A percentile compares a stretch with the other conserved stretches of the same genome.
phyloP scores from a whole-genome alignment of 23 tunicate species.

The Diplosoma virens region DNA sequence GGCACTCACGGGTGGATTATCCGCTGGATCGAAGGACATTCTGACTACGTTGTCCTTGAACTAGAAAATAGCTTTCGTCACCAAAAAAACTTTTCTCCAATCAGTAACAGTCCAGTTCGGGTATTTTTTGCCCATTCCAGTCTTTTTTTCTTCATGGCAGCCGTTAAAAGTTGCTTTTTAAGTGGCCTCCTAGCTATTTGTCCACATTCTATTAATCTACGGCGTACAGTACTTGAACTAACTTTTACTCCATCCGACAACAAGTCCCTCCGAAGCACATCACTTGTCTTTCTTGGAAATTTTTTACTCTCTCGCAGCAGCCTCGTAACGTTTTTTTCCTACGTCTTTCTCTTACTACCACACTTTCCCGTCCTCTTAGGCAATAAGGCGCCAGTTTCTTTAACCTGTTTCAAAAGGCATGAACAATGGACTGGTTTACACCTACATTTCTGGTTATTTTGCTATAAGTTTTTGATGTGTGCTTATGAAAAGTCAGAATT shows the following conservation, averaged over 20 bases:
- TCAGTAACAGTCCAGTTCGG: neutral
- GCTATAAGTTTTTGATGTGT: neutral
- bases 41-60: neutral
- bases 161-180: neutral
- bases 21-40: neutral
- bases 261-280: neutral
- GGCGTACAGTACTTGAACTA: slow-evolving; percentile 2
- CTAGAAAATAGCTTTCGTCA: neutral
- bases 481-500: neutral
- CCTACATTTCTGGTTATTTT: no score
- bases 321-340: neutral
- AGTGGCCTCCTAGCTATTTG: neutral
- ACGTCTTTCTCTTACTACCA: neutral
- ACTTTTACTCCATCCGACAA: neutral
- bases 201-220: neutral
- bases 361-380: neutral
- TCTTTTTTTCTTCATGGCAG: neutral
- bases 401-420: neutral
- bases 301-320: neutral
- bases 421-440: neutral
- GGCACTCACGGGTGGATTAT: neutral
- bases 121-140: neutral
- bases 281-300: neutral
- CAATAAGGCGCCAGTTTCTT: neutral
- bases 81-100: neutral